These are phyloP conservation scores for Telmatherina bonti DNA, from an alignment of 2,797 vertebrate genomes.

Conservation along the genomic window DNA sequence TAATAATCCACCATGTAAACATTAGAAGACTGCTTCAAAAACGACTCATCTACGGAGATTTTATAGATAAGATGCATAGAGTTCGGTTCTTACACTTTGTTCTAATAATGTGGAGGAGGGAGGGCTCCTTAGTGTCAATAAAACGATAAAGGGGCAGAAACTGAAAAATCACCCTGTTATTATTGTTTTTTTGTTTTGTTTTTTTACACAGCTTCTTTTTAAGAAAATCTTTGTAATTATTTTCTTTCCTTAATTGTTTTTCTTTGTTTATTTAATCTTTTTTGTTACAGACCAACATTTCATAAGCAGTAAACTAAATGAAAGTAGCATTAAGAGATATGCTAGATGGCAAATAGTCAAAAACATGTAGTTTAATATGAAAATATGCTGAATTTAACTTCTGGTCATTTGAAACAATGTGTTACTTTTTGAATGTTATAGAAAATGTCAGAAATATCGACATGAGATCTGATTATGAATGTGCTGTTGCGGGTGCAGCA, in stretches of 20 bases:
- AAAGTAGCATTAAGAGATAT: constrained; percentile 40
- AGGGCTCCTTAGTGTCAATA: constrained; percentile 7
- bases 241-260: constrained; percentile 4
- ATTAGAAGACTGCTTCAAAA: constrained; percentile 77
- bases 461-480: constrained; percentile 18
- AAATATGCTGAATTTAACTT: background rate
- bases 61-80: constrained; percentile 82
- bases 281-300: constrained; percentile 13
- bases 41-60: constrained; percentile 60
- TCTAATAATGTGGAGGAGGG: constrained; percentile 33
- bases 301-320: constrained; percentile 21
- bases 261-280: constrained; percentile 10
- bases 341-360: constrained; percentile 24
- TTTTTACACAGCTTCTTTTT: constrained; percentile 9
- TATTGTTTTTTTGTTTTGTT: no score
- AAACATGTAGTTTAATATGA: constrained; percentile 37
- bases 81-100: constrained; percentile 72
- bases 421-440: constrained; percentile 13
- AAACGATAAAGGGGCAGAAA: constrained; percentile 8
- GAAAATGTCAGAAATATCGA: constrained; percentile 2
- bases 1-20: constrained; percentile 83
- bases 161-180: constrained; percentile 20
- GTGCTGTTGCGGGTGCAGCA: constrained; percentile 29
- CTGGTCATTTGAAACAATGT: constrained; percentile 7
- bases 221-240: constrained; percentile 11